Evolutionary conservation across 2,888 invertebrate genomes (phyloP).

Genomic region (Masnerella sp.): DNA sequence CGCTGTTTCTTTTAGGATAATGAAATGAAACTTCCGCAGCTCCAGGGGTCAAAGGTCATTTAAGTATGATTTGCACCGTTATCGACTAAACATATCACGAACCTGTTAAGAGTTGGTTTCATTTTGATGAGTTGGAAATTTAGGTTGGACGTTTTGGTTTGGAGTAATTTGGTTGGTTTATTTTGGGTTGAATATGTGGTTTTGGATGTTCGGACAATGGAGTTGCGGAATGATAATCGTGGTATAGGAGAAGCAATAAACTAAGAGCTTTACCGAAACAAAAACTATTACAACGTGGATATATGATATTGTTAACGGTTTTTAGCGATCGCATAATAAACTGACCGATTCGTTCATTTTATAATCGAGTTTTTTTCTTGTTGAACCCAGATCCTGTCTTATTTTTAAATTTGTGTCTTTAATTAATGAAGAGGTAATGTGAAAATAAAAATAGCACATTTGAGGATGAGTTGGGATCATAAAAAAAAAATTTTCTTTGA

Average conservation of each 20-base stretch:
- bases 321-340: conserved; percentile 43
- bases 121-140: neutral
- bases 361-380: conserved; percentile 19
- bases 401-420: neutral
- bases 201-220: conserved; percentile 8
- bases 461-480: no score
- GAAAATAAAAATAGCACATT: no score
- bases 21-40: conserved; percentile 9
- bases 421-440: neutral
- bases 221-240: conserved; percentile 13
- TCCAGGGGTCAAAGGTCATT: conserved; percentile 8
- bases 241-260: conserved; percentile 43
- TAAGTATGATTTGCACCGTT: neutral
- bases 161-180: no score
- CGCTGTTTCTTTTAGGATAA: conserved; percentile 43
- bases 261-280: conserved; percentile 34
- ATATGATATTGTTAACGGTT: conserved; percentile 44
- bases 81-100: conserved; percentile 26
- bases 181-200: no score
- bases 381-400: neutral
- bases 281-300: conserved; percentile 24
- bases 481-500: no score
- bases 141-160: no score
- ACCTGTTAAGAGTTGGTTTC: neutral
- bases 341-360: conserved; percentile 41